Base-by-base conservation (phyloP, 1,140 invertebrate species). In the Carcinoscorpius rotundicauda region DNA sequence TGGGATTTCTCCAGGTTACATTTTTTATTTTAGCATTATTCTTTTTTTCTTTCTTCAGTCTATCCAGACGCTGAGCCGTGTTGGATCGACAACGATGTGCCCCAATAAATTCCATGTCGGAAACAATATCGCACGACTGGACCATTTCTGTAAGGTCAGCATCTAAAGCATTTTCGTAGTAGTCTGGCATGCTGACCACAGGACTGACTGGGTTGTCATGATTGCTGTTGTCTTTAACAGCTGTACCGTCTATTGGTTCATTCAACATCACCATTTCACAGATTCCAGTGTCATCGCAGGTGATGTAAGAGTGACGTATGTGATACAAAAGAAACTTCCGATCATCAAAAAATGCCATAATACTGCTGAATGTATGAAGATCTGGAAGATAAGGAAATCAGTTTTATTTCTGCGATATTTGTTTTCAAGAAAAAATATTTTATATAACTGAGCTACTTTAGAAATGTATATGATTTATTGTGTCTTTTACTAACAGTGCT, bases 271-370 rank as follows among this genome's bases (percentile, higher is more conserved):
- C 86, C 70, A 87, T 79, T 76, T 89, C 87, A 72, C 85, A 87
- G 76, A 87, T 82, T 51, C 86, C 86, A 82, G 79, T 93, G 77
- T 96, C 92, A 80, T 97, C 93, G 51, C 90, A 92, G n/a, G 88
- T 89, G 72, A 95, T 91, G 77, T 93, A 97, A 29, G 91, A 93
- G 76, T 95, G 93, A 64, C 89, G 81, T 66, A 96, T 93, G 76
- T 95, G 90, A 60, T 90, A 89, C 62, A 96, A 80, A 51, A 97
- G 79, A 87, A 93, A 97, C 67, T 89, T 86, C 78, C 87, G 86
- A 76, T 95, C 91, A 76, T 95, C 91, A 76, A 93, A 94, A 62
- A 93, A 84, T 68, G 92, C 91, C 92, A 96, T 95, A 3, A 50
- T 5, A 8, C 4, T 49, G 52, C 49, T 49, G 29, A 29, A 29